Conservation (phyloP, 2,113 vertebrate species). For the Chroicocephalus ridibundus region DNA sequence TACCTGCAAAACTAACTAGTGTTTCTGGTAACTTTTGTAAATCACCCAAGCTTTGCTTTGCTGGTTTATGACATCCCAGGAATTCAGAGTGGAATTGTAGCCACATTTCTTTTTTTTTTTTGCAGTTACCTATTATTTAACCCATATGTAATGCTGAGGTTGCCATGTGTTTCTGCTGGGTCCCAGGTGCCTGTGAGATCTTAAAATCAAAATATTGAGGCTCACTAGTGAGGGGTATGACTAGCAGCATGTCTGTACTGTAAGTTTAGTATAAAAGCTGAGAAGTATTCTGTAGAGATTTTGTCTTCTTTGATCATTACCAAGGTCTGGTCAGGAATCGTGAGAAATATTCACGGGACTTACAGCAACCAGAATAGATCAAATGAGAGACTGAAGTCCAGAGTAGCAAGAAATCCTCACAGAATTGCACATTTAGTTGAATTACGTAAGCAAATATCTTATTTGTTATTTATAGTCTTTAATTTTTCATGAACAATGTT, state of each 20-base stretch:
- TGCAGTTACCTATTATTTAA: background rate
- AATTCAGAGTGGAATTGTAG: background rate
- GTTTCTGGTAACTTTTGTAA: background rate
- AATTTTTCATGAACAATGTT: slow-evolving; percentile 27
- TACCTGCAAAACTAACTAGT: background rate
- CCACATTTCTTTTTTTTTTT: background rate
- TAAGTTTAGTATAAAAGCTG: background rate
- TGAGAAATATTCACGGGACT: background rate
- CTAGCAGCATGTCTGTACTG: background rate
- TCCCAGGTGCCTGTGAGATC: background rate
- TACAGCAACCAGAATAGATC: background rate
- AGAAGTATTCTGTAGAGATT: background rate
- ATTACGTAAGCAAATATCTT: background rate
- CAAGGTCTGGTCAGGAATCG: background rate
- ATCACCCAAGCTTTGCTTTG: background rate
- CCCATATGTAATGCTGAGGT: background rate
- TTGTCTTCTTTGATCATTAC: slow-evolving; percentile 13
- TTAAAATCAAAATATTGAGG: slow-evolving; percentile 9
- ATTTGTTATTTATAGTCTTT: slow-evolving; percentile 17
- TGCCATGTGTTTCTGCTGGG: background rate
- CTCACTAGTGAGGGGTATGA: background rate
- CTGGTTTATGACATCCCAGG: background rate
- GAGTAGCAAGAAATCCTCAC: slow-evolving; percentile 13
- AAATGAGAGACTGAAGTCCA: slow-evolving; percentile 15
- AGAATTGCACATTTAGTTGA: slow-evolving; percentile 3